A percentile compares a stretch with the other conserved stretches of the same genome.
Conservation (phyloP, 2,888 invertebrate species). For the Apotomis betuletana region DNA sequence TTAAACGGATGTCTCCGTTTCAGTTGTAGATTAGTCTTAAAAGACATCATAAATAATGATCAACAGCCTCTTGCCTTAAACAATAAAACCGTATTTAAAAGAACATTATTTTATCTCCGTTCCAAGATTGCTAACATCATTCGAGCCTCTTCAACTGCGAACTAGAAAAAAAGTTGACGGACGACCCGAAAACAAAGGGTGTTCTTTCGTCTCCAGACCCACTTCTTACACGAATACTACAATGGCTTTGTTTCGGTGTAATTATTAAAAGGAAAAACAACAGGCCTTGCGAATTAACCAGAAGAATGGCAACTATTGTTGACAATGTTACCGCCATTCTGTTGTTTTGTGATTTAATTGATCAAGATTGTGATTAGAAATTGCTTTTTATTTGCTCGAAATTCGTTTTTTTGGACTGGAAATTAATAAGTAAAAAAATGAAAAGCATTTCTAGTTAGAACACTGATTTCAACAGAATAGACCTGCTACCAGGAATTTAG, state of each 20-base stretch:
- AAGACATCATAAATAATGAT: slow-evolving; percentile 2
- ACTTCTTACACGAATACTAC: slow-evolving; percentile 64
- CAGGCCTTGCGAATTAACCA: slow-evolving; percentile 50
- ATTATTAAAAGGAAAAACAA: slow-evolving; percentile 65
- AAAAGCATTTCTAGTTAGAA: too few relatives aligned
- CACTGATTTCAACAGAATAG: too few relatives aligned
- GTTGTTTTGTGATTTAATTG: slow-evolving; percentile 31
- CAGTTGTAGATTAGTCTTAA: not conserved
- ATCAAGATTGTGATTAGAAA: slow-evolving; percentile 24
- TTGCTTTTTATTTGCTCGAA: slow-evolving; percentile 27
- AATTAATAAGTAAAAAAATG: too few relatives aligned
- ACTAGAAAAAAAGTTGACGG: slow-evolving; percentile 49
- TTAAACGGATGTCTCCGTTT: too few relatives aligned
- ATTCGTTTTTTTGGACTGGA: not conserved
- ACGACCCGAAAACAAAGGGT: slow-evolving; percentile 64
- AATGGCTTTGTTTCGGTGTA: slow-evolving; percentile 64
- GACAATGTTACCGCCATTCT: slow-evolving; percentile 35
- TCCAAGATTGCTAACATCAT: slow-evolving; percentile 51
- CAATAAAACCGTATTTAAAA: slow-evolving; percentile 28
- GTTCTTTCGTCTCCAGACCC: slow-evolving; percentile 59
- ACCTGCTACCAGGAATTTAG: too few relatives aligned
- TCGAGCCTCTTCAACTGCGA: slow-evolving; percentile 53
- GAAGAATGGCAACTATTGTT: slow-evolving; percentile 46
- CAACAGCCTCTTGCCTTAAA: not conserved
- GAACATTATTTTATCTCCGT: slow-evolving; percentile 17